Conservation (phyloP, 2,113 vertebrate species). For the Eulemur macaco region DNA sequence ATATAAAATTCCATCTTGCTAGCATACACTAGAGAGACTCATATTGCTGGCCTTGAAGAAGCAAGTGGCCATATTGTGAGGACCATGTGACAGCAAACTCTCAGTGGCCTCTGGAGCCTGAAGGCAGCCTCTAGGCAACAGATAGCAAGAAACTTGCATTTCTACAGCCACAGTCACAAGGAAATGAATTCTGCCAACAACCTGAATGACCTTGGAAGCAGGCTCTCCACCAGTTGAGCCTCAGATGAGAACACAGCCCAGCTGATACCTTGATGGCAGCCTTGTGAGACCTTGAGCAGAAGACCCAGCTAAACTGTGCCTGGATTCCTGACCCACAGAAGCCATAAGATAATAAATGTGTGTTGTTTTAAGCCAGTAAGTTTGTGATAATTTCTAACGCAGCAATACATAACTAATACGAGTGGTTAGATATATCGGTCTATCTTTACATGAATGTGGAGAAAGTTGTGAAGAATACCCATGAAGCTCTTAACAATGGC, state of each 20-base stretch:
- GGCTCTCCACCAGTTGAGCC: neutral
- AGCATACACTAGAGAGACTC: neutral
- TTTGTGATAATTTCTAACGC: neutral
- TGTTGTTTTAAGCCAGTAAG: neutral
- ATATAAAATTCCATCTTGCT: neutral
- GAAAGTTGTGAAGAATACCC: neutral
- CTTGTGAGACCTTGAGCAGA: neutral
- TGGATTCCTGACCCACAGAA: neutral
- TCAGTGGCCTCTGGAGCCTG: neutral
- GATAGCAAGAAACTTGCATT: neutral
- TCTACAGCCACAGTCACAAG: neutral
- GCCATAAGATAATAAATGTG: neutral
- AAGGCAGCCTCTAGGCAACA: neutral
- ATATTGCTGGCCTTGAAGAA: neutral
- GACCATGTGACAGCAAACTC: neutral
- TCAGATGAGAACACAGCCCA: neutral
- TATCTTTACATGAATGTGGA: neutral
- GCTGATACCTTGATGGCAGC: neutral
- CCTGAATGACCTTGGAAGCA: neutral
- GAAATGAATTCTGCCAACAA: neutral
- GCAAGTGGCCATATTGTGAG: neutral
- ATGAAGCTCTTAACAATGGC: neutral
- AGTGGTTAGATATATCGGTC: neutral
- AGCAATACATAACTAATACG: neutral
- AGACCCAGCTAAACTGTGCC: neutral